These are phyloP conservation scores for Heliconius nattereri DNA, from an alignment of 1,140 invertebrate genomes.

Conservation along the genomic window DNA sequence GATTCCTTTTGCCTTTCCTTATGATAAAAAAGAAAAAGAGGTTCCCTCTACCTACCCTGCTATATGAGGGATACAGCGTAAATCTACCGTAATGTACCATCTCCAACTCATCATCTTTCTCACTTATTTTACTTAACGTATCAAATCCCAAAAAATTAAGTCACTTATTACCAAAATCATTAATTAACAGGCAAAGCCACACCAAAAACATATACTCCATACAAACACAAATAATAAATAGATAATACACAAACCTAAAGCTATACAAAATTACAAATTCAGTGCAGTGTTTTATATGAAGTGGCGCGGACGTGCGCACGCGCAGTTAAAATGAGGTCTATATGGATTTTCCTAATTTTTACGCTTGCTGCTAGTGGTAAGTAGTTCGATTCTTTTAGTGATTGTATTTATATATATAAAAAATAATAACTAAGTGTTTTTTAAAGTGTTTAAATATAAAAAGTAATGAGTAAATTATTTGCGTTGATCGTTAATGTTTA, in stretches of 20 bases:
- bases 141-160: background rate
- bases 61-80: too few relatives aligned
- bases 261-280: background rate
- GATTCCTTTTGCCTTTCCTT: too few relatives aligned
- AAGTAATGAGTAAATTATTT: background rate
- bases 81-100: too few relatives aligned
- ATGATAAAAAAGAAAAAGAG: too few relatives aligned
- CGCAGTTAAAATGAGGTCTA: constrained; percentile 36
- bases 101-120: too few relatives aligned
- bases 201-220: background rate
- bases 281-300: constrained; percentile 27
- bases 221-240: background rate
- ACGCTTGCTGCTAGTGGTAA: background rate
- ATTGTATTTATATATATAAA: background rate
- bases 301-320: constrained; percentile 29
- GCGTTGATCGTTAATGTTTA: background rate
- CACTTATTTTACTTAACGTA: background rate
- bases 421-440: background rate
- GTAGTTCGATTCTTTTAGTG: background rate
- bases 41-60: too few relatives aligned
- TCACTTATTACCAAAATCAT: too few relatives aligned
- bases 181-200: background rate
- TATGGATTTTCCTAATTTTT: constrained; percentile 39
- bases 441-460: background rate
- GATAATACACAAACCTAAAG: background rate